Evolutionary conservation across 2,797 vertebrate genomes (phyloP).

Genomic region (Hydrolagus colliei): DNA sequence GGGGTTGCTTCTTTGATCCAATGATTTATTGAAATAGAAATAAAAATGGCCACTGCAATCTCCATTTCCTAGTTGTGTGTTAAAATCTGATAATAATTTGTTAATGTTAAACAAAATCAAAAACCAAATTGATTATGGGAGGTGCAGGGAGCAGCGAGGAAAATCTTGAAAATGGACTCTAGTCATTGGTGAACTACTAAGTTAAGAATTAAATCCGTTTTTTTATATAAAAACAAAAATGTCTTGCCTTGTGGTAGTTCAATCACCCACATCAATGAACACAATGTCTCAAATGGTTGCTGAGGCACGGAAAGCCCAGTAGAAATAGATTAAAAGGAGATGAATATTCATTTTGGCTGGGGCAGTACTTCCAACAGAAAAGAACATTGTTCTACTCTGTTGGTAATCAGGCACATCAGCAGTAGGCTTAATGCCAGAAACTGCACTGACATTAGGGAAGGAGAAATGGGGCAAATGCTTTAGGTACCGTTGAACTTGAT

Average conservation of each 20-base stretch:
- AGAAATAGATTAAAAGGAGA: slow-evolving; percentile 8
- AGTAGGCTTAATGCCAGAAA: not conserved
- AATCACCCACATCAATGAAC: not conserved
- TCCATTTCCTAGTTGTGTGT: not conserved
- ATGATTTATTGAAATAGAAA: not conserved
- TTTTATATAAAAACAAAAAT: not conserved
- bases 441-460: not conserved
- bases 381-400: not conserved
- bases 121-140: no score
- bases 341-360: slow-evolving; percentile 2
- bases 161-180: no score
- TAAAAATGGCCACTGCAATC: not conserved
- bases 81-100: not conserved
- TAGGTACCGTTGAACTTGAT: not conserved
- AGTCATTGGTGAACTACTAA: not conserved
- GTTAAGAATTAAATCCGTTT: not conserved
- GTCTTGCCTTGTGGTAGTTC: not conserved
- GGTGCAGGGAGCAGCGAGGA: no score
- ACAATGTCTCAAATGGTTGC: not conserved
- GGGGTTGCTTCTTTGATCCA: no score
- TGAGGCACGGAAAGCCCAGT: not conserved
- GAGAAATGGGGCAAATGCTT: not conserved
- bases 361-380: not conserved
- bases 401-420: no score
- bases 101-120: not conserved